phyloP scores from a whole-genome alignment of 2,888 invertebrate species.

The Dorcus hopei region DNA sequence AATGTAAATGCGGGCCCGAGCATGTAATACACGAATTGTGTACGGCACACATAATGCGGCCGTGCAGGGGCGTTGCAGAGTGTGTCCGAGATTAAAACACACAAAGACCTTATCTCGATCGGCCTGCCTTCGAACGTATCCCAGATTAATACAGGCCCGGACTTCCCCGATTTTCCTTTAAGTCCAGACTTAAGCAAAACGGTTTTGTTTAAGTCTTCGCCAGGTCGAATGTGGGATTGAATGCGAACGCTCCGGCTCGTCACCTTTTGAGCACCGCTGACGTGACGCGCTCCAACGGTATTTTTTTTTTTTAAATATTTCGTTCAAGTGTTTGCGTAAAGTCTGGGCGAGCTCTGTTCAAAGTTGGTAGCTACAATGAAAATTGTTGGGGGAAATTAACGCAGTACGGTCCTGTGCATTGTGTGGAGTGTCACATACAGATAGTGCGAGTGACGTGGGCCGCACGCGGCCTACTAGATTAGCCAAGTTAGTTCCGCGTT shows the following conservation, averaged over 20 bases:
- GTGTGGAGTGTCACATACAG: conserved; percentile 32
- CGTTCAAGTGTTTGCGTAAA: too few relatives aligned
- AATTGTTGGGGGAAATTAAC: not conserved
- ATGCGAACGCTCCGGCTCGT: not conserved
- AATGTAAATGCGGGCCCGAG: conserved; percentile 10
- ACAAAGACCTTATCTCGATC: conserved; percentile 45
- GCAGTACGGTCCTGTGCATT: conserved; percentile 18
- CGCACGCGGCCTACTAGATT: conserved; percentile 32
- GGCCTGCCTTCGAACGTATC: conserved; percentile 11
- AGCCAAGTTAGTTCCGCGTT: conserved; percentile 32
- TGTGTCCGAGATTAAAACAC: conserved; percentile 45
- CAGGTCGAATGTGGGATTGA: too few relatives aligned
- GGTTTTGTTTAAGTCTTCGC: too few relatives aligned
- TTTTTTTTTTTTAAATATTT: not conserved
- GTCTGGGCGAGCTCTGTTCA: not conserved
- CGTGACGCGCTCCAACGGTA: too few relatives aligned
- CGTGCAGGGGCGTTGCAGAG: conserved; percentile 33
- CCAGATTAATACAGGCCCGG: conserved; percentile 17
- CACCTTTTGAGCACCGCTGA: not conserved
- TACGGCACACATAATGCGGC: conserved; percentile 4
- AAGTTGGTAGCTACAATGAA: not conserved
- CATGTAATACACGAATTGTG: not conserved
- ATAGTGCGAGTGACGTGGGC: conserved; percentile 28
- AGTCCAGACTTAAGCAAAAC: too few relatives aligned
- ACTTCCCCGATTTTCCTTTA: conserved; percentile 1